Conservation (phyloP, 2,888 invertebrate species). For the Parnassius mnemosyne region DNA sequence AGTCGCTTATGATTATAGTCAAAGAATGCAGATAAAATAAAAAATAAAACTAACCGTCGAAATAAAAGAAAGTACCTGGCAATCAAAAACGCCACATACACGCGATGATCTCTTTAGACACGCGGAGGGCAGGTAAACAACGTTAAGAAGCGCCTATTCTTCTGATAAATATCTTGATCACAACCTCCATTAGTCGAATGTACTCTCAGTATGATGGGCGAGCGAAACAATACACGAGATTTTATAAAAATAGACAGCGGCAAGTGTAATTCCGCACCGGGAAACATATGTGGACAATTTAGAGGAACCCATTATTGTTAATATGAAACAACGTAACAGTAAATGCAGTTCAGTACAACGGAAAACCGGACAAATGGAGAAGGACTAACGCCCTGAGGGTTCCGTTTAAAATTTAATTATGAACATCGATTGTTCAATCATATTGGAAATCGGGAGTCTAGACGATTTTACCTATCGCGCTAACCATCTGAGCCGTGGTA, state of each 20-base stretch:
- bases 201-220: constrained; percentile 23
- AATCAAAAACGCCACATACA: constrained; percentile 49
- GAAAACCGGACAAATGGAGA: too few species aligned
- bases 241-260: constrained; percentile 23
- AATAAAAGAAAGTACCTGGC: constrained; percentile 37
- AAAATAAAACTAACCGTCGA: not conserved
- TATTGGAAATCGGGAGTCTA: too few species aligned
- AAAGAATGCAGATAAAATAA: not conserved
- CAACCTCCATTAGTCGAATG: constrained; percentile 39
- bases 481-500: too few species aligned
- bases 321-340: not conserved
- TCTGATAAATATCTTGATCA: constrained; percentile 51
- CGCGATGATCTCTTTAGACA: constrained; percentile 62
- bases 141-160: constrained; percentile 41
- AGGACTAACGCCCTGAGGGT: too few species aligned
- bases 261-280: constrained; percentile 31
- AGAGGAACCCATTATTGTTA: not conserved
- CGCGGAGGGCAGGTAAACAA: constrained; percentile 50
- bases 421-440: too few species aligned
- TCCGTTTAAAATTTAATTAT: too few species aligned
- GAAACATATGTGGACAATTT: constrained; percentile 20
- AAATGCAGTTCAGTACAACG: too few species aligned
- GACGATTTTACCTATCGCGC: too few species aligned
- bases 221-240: constrained; percentile 14
- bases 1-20: not conserved